Evolutionary conservation across 2,888 invertebrate genomes (phyloP), one percentile per base, ranked within the genome.

Genomic region (Synanthedon vespiformis): DNA sequence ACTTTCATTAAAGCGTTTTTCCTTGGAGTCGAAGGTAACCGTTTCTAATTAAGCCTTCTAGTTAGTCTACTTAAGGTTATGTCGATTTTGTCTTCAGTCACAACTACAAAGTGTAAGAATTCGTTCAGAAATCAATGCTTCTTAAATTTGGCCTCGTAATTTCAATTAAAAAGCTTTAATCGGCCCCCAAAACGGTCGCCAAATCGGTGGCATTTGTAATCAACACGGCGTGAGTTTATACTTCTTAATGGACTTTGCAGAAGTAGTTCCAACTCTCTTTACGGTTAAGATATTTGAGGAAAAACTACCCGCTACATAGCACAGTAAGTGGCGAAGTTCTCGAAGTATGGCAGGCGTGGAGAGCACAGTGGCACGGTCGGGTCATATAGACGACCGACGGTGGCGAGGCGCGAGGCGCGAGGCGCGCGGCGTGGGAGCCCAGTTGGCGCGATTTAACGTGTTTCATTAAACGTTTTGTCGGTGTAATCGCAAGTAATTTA

Each of bases 401-500:
- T 57, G 62, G 60, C 56, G 65, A 57, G 60, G 56, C 56, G 65
- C 56, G 65, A 57, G 60, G 56, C 56, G 65, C 57, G 60, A 56
- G 61, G 62, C 59, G 57, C 48, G 52, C 58, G 58, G 67, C 66
- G 65, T 66, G 67, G 61, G 44, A 67, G 74, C 77, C 76, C 82
- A 79, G 78, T 81, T 75, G 79, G 80, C 75, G 79, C 84, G 81
- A 86, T 84, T 84, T 82, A 82, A 84, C 82, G 82, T 84, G 84
- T 85, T 86, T 82, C 83, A 85, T 86, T 85, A 86, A 86, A 80
- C 85, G 83, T 82, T 86, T 86, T 83, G 86, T 83, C 81, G 85
- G 86, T 83, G 82, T 87, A 86, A 87, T 86, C 85, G 84, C 84
- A 76, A 87, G 85, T 86, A 84, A 86, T 86, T 86, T 86, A 85